Evolutionary conservation across 2,797 vertebrate genomes (phyloP).

Genomic region (Lophotriccus pileatus): DNA sequence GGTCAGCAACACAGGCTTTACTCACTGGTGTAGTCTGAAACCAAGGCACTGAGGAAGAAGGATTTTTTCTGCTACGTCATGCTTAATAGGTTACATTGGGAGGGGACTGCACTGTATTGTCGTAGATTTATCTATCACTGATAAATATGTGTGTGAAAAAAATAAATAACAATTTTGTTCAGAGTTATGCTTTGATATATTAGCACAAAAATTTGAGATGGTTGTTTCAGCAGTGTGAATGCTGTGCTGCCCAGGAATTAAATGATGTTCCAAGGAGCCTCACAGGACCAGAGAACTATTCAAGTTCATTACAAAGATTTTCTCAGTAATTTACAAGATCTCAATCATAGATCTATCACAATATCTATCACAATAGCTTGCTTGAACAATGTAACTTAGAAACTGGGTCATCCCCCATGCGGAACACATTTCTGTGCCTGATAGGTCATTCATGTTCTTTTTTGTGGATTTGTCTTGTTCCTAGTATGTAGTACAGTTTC

Average conservation of each 20-base stretch:
- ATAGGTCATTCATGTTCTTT: neutral
- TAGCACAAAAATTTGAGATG: neutral
- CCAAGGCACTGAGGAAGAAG: neutral
- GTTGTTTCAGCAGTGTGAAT: neutral
- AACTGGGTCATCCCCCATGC: neutral
- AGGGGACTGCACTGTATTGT: neutral
- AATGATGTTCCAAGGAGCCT: neutral
- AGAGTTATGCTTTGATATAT: neutral
- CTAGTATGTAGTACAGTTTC: neutral
- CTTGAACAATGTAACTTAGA: neutral
- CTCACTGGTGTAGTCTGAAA: neutral
- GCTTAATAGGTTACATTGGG: neutral
- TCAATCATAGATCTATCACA: neutral
- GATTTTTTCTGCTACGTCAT: neutral
- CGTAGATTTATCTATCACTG: neutral
- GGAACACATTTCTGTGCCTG: neutral
- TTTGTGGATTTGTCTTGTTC: neutral
- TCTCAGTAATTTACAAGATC: neutral
- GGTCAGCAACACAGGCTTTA: neutral
- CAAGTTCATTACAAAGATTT: neutral
- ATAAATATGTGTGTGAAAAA: neutral
- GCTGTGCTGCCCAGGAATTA: neutral
- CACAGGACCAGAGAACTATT: neutral
- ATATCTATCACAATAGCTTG: neutral
- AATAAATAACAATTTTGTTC: neutral